Percentiles rank a stretch among this genome's conserved stretches.
phyloP scores from a whole-genome alignment of 2,888 invertebrate genomes.

The Oeneis ivallda region DNA sequence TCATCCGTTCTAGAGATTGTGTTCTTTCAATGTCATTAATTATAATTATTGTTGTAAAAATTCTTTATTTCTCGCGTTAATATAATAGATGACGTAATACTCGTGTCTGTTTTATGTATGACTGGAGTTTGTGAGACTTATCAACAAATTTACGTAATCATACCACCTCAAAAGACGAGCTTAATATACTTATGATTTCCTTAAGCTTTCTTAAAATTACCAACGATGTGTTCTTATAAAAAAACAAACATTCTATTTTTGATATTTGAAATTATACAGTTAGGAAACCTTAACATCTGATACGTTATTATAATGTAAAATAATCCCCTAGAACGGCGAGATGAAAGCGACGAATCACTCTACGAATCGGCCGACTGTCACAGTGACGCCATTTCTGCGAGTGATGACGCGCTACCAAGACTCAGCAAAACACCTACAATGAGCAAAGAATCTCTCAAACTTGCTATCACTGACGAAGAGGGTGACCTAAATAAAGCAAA shows the following conservation, averaged over 20 bases:
- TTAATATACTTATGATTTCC: background rate
- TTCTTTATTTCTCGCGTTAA: background rate
- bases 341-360: slow-evolving; percentile 76
- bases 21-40: background rate
- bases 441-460: slow-evolving; percentile 74
- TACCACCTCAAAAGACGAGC: too few species aligned
- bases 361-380: slow-evolving; percentile 77
- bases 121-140: background rate
- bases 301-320: slow-evolving; percentile 28
- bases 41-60: background rate
- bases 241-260: background rate
- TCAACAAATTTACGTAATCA: background rate
- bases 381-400: slow-evolving; percentile 73
- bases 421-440: slow-evolving; percentile 70
- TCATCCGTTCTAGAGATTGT: background rate
- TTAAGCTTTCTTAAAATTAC: background rate
- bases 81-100: slow-evolving; percentile 1
- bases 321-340: slow-evolving; percentile 62
- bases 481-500: slow-evolving; percentile 59
- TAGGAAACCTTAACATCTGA: slow-evolving; percentile 36
- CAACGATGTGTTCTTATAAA: slow-evolving; percentile 27
- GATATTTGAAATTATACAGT: slow-evolving; percentile 27
- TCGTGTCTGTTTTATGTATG: background rate
- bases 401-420: slow-evolving; percentile 68
- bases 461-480: slow-evolving; percentile 76